These are phyloP conservation scores for Myotis planiceps DNA, from an alignment of 2,797 vertebrate genomes.

Conservation along the genomic window DNA sequence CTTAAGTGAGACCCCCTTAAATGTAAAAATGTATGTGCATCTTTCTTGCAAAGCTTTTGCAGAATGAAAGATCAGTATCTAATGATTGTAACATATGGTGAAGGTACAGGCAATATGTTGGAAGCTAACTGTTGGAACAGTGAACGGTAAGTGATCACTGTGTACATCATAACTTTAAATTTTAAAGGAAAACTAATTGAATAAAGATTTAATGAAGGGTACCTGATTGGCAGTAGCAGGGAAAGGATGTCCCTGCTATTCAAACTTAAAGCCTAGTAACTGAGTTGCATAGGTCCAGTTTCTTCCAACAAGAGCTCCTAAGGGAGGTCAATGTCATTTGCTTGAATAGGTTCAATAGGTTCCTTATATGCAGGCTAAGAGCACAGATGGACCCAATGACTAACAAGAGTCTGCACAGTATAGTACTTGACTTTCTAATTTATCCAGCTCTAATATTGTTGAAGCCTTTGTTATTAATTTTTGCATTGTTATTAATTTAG, in stretches of 20 bases:
- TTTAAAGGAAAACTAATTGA: constrained; percentile 48
- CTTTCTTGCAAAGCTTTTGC: constrained; percentile 12
- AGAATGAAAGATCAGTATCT: constrained; percentile 15
- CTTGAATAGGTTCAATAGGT: not conserved
- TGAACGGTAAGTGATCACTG: not conserved
- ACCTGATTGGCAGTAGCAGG: not conserved
- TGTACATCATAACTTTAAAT: constrained; percentile 35
- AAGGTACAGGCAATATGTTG: constrained; percentile 25
- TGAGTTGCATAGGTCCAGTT: not conserved
- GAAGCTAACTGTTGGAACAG: not conserved
- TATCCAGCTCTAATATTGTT: not conserved
- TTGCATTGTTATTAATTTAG: not conserved
- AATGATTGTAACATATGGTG: constrained; percentile 39
- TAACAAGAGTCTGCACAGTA: not conserved
- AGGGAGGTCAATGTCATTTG: not conserved
- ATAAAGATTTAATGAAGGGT: not conserved
- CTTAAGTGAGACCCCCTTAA: constrained; percentile 63
- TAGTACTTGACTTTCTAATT: not conserved
- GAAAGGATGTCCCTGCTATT: not conserved
- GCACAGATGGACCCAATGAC: not conserved
- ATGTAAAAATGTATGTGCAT: constrained; percentile 23
- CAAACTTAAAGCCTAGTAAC: not conserved
- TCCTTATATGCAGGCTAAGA: not conserved
- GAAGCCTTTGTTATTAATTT: not conserved
- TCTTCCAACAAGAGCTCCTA: not conserved